A percentile compares a stretch with the other conserved stretches of the same genome.
Conservation (phyloP, 2,113 vertebrate genomes). For the Alectura lathami region DNA sequence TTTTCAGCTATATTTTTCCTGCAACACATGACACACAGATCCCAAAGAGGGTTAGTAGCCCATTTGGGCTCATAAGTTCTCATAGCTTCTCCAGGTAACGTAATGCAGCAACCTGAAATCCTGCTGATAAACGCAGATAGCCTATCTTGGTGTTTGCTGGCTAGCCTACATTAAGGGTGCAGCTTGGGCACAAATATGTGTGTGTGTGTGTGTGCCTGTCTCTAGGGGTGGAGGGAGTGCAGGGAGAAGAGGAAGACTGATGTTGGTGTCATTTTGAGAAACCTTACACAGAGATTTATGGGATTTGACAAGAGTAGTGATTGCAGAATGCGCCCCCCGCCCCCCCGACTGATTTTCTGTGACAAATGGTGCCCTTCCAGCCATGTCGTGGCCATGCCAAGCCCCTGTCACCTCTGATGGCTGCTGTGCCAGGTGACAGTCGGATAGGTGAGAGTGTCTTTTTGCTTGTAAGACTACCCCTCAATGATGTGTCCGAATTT, state of each 20-base stretch:
- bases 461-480: neutral
- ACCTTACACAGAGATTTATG: neutral
- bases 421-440: neutral
- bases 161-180: neutral
- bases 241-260: neutral
- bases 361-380: constrained; percentile 9
- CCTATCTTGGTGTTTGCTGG: neutral
- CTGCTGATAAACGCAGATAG: neutral
- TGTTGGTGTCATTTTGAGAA: neutral
- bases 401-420: neutral
- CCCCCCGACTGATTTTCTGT: neutral
- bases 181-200: neutral
- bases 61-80: neutral
- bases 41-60: neutral
- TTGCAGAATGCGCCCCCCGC: too few species aligned
- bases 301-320: neutral
- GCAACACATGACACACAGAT: neutral
- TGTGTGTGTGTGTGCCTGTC: neutral
- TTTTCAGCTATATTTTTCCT: neutral
- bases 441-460: neutral
- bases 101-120: neutral
- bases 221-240: neutral
- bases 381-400: neutral
- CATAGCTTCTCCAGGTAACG: neutral
- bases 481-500: neutral